Conservation (phyloP, 2,113 vertebrate genomes). For the Lophochroa leadbeateri region DNA sequence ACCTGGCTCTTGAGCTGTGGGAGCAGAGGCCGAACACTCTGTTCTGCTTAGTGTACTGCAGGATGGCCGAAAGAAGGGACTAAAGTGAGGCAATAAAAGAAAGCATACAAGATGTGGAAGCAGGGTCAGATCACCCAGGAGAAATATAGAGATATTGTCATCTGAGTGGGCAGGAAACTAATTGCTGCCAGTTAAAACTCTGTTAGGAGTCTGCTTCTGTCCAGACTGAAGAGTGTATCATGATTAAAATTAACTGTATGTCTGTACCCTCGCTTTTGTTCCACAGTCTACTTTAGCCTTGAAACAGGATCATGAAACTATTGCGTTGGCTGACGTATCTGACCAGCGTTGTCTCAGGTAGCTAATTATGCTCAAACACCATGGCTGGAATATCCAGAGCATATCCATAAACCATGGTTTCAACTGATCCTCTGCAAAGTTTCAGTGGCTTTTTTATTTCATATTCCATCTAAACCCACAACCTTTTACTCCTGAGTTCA, state of each 20-base stretch:
- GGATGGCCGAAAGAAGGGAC: no score
- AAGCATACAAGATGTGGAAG: background rate
- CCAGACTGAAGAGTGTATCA: background rate
- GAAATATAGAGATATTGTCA: background rate
- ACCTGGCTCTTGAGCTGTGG: no score
- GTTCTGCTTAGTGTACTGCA: no score
- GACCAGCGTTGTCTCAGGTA: background rate
- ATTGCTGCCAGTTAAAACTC: background rate
- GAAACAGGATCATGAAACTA: background rate
- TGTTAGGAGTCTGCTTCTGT: background rate
- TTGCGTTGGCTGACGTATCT: background rate
- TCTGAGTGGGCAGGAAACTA: background rate
- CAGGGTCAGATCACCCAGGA: background rate
- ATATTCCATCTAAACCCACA: background rate
- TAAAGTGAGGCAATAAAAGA: background rate
- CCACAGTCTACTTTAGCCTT: background rate
- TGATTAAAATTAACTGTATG: background rate
- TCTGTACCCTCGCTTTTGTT: background rate
- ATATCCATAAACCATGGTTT: background rate
- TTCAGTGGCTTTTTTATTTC: background rate
- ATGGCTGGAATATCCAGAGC: background rate
- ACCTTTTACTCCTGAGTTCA: background rate
- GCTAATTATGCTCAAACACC: rapidly evolving
- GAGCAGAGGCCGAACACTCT: no score
- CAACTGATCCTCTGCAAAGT: background rate